These are phyloP conservation scores for Heliconius eleuchia DNA, from an alignment of 1,140 invertebrate genomes.

Conservation along the genomic window DNA sequence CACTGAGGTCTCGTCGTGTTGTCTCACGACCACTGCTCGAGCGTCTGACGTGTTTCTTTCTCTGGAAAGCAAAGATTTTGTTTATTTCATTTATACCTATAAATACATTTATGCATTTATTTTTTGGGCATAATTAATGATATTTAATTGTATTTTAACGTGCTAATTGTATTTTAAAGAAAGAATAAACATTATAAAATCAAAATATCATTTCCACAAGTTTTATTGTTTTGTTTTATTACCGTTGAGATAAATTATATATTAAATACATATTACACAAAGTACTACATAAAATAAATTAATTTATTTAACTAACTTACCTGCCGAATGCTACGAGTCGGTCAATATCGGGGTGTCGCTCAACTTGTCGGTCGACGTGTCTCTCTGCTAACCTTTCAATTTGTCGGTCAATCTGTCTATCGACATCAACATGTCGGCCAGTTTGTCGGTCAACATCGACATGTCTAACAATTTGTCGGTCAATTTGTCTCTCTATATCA, in stretches of 20 bases:
- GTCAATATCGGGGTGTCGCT: constrained; percentile 52
- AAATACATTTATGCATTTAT: not conserved
- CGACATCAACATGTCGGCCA: not conserved
- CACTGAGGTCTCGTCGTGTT: constrained; percentile 79
- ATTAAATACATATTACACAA: no score
- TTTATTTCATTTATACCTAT: not conserved
- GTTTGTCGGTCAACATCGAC: not conserved
- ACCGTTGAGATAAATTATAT: no score
- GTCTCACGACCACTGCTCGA: constrained; percentile 64
- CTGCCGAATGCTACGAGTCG: constrained; percentile 60
- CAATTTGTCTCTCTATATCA: not conserved
- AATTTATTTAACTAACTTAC: constrained; percentile 53
- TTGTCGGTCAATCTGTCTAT: constrained; percentile 6
- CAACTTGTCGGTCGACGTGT: constrained; percentile 9
- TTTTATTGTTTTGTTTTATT: no score
- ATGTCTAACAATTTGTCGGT: not conserved
- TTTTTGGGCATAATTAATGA: not conserved
- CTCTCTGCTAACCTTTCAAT: not conserved
- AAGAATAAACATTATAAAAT: no score
- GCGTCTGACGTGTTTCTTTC: constrained; percentile 74
- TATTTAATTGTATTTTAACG: no score
- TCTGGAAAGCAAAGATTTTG: constrained; percentile 42
- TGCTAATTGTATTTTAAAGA: no score
- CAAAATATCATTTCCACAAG: no score
- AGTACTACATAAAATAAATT: not conserved